Evolutionary conservation across 2,888 invertebrate species (phyloP), one percentile per base, ranked within the genome.

Genomic region (Junonia oenone): DNA sequence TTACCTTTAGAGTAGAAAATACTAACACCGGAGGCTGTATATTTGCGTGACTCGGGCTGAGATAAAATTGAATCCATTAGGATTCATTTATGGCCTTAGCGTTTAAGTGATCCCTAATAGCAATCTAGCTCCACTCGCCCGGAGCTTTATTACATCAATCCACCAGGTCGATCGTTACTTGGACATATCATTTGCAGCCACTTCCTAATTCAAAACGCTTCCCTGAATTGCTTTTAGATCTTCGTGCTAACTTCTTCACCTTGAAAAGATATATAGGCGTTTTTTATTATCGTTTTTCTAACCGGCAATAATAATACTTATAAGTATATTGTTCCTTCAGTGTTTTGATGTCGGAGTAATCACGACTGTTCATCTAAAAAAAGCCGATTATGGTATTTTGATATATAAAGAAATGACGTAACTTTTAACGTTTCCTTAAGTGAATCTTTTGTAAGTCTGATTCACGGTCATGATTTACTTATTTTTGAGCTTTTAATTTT

Each of bases 221-320:
- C 81, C 83, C 85, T 84, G 76, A 82, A 77, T 78, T 74, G 74
- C 76, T 79, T 76, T 76, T 75, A 76, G 78, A 68, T 71, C 69
- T 78, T 83, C 79, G 81, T 83, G 82, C 73, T 75, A 75, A 78
- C 83, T 72, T 84, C 81, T 81, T 87, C 75, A 85, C 87, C 87
- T 88, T 88, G 87, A 81, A 71, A 73, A 73, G 80, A 13, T 51
- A 76, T 37, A 77, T 77, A 78, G 74, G 72, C 66, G 69, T 86
- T 88, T 87, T 38, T 85, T 85, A 67, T 64, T 72, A 73, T 69
- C 72, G 75, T 83, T 85, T 55, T 59, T 85, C 81, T 46, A 43
- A 61, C 68, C 72, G 73, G 81, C 85, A 82, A 86, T 81, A 78
- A 83, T 82, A 76, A 81, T 83, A 80, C 81, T 83, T 75, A 75